phyloP scores from a whole-genome alignment of 2,113 vertebrate genomes.

The Etheostoma spectabile region DNA sequence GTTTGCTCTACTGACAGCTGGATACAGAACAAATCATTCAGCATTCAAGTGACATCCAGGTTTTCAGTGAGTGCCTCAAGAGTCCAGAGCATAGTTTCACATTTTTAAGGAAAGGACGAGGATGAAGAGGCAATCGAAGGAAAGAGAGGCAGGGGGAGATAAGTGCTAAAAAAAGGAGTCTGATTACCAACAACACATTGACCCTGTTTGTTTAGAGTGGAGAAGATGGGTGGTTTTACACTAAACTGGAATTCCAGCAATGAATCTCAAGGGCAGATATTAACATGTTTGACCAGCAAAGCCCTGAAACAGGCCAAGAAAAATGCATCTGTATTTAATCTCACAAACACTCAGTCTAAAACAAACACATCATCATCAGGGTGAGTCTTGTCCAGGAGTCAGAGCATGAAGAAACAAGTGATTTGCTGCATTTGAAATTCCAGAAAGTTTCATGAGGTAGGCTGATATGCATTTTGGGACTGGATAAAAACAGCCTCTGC shows the following conservation, averaged over 20 bases:
- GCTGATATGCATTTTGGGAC: constrained; percentile 19
- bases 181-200: constrained; percentile 25
- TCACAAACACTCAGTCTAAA: constrained; percentile 14
- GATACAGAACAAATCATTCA: constrained; percentile 45
- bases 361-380: neutral
- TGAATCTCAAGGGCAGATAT: neutral
- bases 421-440: constrained; percentile 10
- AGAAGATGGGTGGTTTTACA: neutral
- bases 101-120: constrained; percentile 52
- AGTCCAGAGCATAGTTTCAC: constrained; percentile 56
- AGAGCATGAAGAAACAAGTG: neutral
- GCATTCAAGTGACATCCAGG: constrained; percentile 22
- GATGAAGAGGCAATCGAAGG: constrained; percentile 3
- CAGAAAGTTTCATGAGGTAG: constrained; percentile 50
- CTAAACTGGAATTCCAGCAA: constrained; percentile 13
- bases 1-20: constrained; percentile 14
- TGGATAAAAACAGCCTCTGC: constrained; percentile 17
- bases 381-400: neutral
- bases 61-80: constrained; percentile 25
- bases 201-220: neutral
- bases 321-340: neutral
- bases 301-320: neutral
- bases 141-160: constrained; percentile 7
- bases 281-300: neutral
- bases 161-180: constrained; percentile 56